phyloP scores from a whole-genome alignment of 2,888 invertebrate genomes.

The Dynastes maya region DNA sequence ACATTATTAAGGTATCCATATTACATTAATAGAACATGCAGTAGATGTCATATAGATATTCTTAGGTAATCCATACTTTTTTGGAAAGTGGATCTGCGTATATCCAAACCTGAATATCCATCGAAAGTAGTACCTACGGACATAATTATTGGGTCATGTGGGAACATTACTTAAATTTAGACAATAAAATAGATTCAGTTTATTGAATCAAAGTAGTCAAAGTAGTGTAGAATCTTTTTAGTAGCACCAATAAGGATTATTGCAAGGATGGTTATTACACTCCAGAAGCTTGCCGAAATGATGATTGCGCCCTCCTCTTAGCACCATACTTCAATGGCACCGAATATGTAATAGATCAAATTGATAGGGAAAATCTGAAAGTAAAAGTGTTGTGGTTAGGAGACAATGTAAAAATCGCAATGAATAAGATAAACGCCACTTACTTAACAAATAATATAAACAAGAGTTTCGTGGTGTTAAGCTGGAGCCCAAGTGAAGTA shows the following conservation, averaged over 20 bases:
- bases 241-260: conserved; percentile 69
- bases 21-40: too few species aligned
- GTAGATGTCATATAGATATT: too few species aligned
- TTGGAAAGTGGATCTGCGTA: too few species aligned
- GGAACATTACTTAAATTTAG: too few species aligned
- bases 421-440: conserved; percentile 66
- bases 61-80: too few species aligned
- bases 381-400: conserved; percentile 83
- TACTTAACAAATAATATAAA: conserved; percentile 59
- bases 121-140: too few species aligned
- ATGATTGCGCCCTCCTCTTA: conserved; percentile 71
- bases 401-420: conserved; percentile 70
- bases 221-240: conserved; percentile 57
- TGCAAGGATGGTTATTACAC: conserved; percentile 75
- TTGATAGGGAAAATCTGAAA: conserved; percentile 74
- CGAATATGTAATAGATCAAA: conserved; percentile 75
- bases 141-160: too few species aligned
- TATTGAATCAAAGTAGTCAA: too few species aligned
- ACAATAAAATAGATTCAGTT: too few species aligned
- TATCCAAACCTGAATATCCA: too few species aligned
- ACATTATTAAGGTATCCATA: too few species aligned
- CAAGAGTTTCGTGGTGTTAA: conserved; percentile 75
- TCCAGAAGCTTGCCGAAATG: conserved; percentile 73
- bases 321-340: conserved; percentile 72
- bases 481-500: conserved; percentile 79